Evolutionary conservation across 2,797 vertebrate genomes (phyloP), one percentile per base, ranked within the genome.

Genomic region (Philypnodon macrostomus): DNA sequence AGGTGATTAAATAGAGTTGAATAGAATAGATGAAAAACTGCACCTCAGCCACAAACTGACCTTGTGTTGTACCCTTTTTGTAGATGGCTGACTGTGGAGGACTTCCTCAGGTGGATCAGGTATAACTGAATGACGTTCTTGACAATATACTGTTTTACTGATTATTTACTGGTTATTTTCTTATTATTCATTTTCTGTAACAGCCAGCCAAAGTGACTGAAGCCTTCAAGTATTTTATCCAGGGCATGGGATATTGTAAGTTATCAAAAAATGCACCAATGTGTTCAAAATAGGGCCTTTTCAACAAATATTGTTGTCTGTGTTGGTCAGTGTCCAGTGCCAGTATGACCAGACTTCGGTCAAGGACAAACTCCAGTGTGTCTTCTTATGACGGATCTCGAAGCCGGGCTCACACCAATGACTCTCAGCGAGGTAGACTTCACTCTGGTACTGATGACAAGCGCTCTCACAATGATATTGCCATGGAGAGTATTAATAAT

Each of bases 21-120:
- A n/a, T 8, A 1, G 7, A 9, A 36, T 37, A 4, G 2, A 2
- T 15, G 21, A 10, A 9, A 32, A 1, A 5, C 32, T 40, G 53
- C 12, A 47, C 12, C 3, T 14, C 15, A 50, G 5, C 19, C 37
- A 6, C n/a, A 4, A 31, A 0, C 4, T 62, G 53, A 58, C 12
- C 14, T 45, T 53, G 46, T 10, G 4, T 10, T 30, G 58, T 57
- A 59, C 19, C n/a, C n/a, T 37, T 40, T 14, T 68, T 79, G 34
- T 56, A 98, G 95, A 98, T 98, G 95, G 93, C 95, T 0, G 95
- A 98, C 73, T 97, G 95, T 0, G 96, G 96, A 33, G 95, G 95
- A 49, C 93, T 97, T 75, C 96, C 95, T 12, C 95, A 96, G 67
- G 90, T 95, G 76, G 92, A 92, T 60, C 95, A 98, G 95, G 95